Conservation (phyloP, 1,140 invertebrate genomes). For the Mizuhopecten yessoensis region DNA sequence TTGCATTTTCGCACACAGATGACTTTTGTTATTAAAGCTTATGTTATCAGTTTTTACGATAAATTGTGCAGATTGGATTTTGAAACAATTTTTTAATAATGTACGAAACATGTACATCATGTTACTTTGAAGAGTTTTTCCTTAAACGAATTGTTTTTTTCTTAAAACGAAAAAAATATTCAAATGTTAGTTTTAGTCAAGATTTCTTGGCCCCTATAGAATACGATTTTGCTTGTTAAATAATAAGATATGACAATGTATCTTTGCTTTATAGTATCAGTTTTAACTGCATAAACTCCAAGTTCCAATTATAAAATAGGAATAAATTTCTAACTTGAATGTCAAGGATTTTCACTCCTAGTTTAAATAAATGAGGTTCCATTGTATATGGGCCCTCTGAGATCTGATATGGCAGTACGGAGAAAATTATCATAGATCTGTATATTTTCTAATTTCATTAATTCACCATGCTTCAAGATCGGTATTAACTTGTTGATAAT, state of each 20-base stretch:
- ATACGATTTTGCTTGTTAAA: background rate
- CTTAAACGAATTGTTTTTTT: background rate
- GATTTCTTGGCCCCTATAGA: too few relatives aligned
- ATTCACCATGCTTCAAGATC: background rate
- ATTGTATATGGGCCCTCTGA: background rate
- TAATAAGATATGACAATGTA: background rate
- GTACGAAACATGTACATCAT: background rate
- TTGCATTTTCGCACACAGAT: background rate
- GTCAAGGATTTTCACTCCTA: background rate
- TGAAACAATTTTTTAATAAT: background rate
- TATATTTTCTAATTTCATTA: slow-evolving; percentile 30
- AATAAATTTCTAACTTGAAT: background rate
- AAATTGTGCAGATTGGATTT: background rate
- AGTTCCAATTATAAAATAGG: background rate
- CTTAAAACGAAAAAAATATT: background rate
- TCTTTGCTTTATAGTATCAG: background rate
- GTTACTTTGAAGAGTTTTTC: background rate
- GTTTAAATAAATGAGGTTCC: background rate
- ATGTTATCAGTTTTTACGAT: background rate
- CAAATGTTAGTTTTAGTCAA: background rate
- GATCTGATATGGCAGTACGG: background rate
- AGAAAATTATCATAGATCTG: background rate
- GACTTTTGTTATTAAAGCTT: background rate
- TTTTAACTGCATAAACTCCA: background rate
- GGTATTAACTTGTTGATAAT: background rate